Evolutionary conservation across 2,113 vertebrate species (phyloP), one percentile per base, ranked within the genome.

Genomic region (Chascanopsetta lugubris): DNA sequence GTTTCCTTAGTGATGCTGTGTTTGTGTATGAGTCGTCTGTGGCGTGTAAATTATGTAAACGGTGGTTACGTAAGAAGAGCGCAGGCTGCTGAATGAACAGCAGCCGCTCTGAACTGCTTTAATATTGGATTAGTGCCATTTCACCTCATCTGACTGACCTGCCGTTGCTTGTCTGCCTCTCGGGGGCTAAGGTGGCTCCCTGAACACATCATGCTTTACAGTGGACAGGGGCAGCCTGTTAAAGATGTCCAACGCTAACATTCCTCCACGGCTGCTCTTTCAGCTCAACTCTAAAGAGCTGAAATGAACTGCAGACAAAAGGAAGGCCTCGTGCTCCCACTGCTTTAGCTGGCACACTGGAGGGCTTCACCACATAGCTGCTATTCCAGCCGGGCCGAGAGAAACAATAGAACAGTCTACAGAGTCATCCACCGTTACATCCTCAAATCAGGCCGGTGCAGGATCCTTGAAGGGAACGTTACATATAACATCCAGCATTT

Each of bases 101-200:
- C 51, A 38, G 48, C 62, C 61, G 25, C 32, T 69, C 56, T 55
- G 24, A 61, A 62, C 36, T 38, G 50, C 64, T 61, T 53, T 53
- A 49, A 66, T 67, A 46, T 36, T 49, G 40, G 1, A 54, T 75
- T 66, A 60, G 65, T 32, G 50, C 40, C 69, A 63, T 51, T 70
- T 53, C 50, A 51, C 51, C 53, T 72, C 12, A 25, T 70, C 40
- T 69, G 38, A 32, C 63, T 54, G 64, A 61, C 43, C 60, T 18
- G 22, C 27, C 13, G 15, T 6, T 62, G 47, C 57, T 43, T 8
- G 29, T 70, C 65, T 68, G 24, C 24, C 4, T 61, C 32, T 67
- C 67, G 32, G 47, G n/a, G 17, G 57, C 30, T 46, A 13, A 25
- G 48, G 43, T 7, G 2, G 13, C 8, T 66, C 32, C 25, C 27